Evolutionary conservation across 2,113 vertebrate species (phyloP), one percentile per base, ranked within the genome.

Genomic region (Cinclus mexicanus): DNA sequence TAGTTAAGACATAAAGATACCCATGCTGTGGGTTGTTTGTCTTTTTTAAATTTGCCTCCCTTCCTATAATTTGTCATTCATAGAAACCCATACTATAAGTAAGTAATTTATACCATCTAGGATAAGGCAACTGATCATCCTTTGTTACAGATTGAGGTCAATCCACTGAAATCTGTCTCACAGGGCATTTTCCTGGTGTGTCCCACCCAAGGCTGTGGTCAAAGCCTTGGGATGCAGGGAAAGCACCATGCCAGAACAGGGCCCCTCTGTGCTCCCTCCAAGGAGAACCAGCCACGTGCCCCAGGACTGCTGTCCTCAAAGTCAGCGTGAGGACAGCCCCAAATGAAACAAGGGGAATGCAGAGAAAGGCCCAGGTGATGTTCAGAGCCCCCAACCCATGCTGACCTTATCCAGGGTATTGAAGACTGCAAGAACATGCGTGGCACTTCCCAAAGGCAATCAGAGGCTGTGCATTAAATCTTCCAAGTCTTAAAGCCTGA

Each of bases 21-120:
- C 39, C 55, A 60, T 25, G 14, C 28, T 80, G 63, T 28, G 49
- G 14, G 6, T 10, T 49, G 9, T 4, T 53, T 47, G 31, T 50
- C 59, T 47, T 57, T 71, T 90, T 93, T 22, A 61, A 65, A 71
- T 28, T 71, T 61, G 31, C n/a, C 46, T 69, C 14, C 33, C 49
- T 89, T 78, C 41, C 49, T 59, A 5, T 44, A 87, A 94, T 94
- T 95, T 77, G 47, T 55, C 52, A 91, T 83, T 89, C 57, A 64
- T 47, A 91, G 72, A 96, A 97, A 97, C 91, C 75, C 31, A 55
- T 72, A 90, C 92, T 20, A 33, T 86, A 97, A 97, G 95, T 94
- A 95, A 95, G 95, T 94, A 95, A 95, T 94, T 85, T 94, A 78
- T 67, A 90, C 61, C 87, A 92, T 41, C 77, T 93, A 89, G 21